phyloP scores from a whole-genome alignment of 2,797 vertebrate genomes.

The Simalia tracyae region DNA sequence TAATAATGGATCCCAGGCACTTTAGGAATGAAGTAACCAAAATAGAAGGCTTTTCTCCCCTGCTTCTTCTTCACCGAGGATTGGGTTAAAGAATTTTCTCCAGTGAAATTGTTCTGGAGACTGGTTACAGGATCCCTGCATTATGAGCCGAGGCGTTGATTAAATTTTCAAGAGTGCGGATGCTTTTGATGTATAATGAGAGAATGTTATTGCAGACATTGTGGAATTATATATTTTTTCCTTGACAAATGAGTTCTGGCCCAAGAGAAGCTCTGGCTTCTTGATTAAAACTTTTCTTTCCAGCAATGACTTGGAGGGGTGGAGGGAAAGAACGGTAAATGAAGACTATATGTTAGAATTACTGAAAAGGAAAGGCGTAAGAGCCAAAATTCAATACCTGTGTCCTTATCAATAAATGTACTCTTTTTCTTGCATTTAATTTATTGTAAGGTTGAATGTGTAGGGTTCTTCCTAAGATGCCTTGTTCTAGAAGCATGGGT shows the following conservation, averaged over 20 bases:
- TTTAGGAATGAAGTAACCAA: background rate
- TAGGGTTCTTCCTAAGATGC: background rate
- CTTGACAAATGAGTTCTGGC: background rate
- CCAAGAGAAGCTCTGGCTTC: fast-evolving
- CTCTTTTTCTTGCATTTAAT: background rate
- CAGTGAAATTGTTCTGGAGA: fast-evolving
- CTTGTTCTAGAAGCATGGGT: background rate
- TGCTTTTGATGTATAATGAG: background rate
- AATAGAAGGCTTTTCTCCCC: background rate
- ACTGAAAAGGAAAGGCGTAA: background rate
- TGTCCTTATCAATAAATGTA: background rate
- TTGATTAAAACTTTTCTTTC: background rate
- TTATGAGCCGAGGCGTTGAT: background rate
- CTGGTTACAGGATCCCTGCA: background rate
- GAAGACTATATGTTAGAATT: background rate
- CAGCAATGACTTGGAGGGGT: background rate
- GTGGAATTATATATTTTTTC: conserved; percentile 23
- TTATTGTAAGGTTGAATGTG: no score
- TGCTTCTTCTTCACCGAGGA: background rate
- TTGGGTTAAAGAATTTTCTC: background rate
- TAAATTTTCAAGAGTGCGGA: conserved; percentile 10
- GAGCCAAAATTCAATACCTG: background rate
- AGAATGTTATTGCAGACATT: conserved; percentile 7
- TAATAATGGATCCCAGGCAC: background rate
- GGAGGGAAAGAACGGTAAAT: fast-evolving